These are phyloP conservation scores for Choristoneura fumiferana DNA, from an alignment of 1,140 invertebrate genomes.

Conservation along the genomic window DNA sequence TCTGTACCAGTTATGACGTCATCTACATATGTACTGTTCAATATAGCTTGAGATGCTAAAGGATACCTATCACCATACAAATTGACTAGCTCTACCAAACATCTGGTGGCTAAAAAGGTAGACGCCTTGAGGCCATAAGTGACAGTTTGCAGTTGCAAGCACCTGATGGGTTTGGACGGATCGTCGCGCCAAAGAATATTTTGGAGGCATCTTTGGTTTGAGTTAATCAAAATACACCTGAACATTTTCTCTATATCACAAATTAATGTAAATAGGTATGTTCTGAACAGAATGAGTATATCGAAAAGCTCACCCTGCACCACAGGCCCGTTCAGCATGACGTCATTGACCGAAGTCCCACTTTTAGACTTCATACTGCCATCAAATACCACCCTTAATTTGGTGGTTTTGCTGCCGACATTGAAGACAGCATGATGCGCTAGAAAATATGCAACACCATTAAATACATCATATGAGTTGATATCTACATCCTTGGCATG, in stretches of 20 bases:
- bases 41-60: too few species aligned
- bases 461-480: not conserved
- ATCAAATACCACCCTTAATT: not conserved
- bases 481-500: not conserved
- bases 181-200: too few species aligned
- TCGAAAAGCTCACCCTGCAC: constrained; percentile 29
- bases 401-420: not conserved
- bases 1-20: too few species aligned
- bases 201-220: too few species aligned
- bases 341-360: constrained; percentile 43
- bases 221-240: too few species aligned
- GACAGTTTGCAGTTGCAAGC: too few species aligned
- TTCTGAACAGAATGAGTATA: constrained; percentile 12
- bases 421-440: not conserved
- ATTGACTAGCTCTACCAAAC: too few species aligned
- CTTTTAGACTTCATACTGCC: constrained; percentile 18
- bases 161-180: too few species aligned
- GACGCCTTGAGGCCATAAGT: too few species aligned
- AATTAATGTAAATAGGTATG: not conserved
- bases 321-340: constrained; percentile 26
- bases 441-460: not conserved
- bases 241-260: not conserved
- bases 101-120: too few species aligned
- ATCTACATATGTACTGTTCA: too few species aligned
- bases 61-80: too few species aligned